Percentiles rank a stretch among this genome's conserved stretches.
Conservation (phyloP, 2,113 vertebrate genomes). For the Empidonax traillii region DNA sequence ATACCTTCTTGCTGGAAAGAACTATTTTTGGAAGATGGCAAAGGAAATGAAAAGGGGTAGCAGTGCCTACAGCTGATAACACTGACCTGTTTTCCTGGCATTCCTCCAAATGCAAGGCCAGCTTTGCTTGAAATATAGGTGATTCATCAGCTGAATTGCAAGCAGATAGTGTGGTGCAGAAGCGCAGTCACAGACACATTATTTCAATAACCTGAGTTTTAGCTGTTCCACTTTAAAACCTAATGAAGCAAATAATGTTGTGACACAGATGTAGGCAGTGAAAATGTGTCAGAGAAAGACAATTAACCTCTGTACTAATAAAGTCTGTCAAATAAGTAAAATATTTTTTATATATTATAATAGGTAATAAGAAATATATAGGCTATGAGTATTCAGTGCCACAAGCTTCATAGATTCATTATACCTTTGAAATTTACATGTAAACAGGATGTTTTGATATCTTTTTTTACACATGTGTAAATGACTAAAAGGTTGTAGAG, state of each 20-base stretch:
- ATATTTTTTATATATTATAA: slow-evolving; percentile 15
- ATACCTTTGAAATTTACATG: neutral
- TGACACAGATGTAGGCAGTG: slow-evolving; percentile 72
- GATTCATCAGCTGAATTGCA: slow-evolving; percentile 58
- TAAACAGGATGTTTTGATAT: neutral
- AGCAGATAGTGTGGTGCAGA: slow-evolving; percentile 19
- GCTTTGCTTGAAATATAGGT: slow-evolving; percentile 38
- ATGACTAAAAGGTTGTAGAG: neutral
- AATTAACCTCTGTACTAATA: slow-evolving; percentile 72
- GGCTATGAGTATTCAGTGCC: neutral
- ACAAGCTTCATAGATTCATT: neutral
- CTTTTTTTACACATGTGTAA: neutral
- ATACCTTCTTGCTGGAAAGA: slow-evolving; percentile 20
- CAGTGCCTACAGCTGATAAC: slow-evolving; percentile 45
- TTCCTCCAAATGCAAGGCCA: slow-evolving; percentile 39
- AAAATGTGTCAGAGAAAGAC: slow-evolving; percentile 72
- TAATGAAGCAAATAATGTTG: slow-evolving; percentile 78
- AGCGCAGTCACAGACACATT: neutral
- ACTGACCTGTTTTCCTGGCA: slow-evolving; percentile 55
- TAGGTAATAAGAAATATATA: slow-evolving; percentile 30
- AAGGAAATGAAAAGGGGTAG: slow-evolving; percentile 32
- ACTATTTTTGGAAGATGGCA: slow-evolving; percentile 1
- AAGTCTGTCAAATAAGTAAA: slow-evolving; percentile 62
- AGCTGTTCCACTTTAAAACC: slow-evolving; percentile 73
- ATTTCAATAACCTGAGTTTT: slow-evolving; percentile 33